These are phyloP conservation scores for Anthoptus insignis DNA, from an alignment of 2,888 invertebrate genomes.

Conservation along the genomic window DNA sequence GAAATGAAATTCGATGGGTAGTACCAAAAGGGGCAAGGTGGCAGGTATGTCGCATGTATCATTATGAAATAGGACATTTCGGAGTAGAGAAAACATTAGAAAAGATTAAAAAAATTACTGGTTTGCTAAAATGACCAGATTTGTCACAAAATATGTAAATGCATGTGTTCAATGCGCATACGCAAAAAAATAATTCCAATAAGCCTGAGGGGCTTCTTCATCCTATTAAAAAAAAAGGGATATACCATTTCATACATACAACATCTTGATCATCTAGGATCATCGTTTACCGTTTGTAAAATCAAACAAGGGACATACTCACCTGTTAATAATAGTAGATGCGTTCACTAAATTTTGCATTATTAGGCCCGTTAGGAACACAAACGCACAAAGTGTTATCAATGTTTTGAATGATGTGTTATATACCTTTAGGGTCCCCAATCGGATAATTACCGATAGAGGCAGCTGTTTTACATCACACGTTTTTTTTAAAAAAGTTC, in stretches of 20 bases:
- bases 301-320: constrained; percentile 50
- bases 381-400: constrained; percentile 31
- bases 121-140: constrained; percentile 63
- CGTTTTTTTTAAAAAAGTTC: constrained; percentile 26
- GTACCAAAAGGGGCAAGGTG: constrained; percentile 55
- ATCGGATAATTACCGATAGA: constrained; percentile 40
- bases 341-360: constrained; percentile 38
- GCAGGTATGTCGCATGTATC: constrained; percentile 57
- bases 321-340: constrained; percentile 39
- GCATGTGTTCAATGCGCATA: constrained; percentile 65
- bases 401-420: constrained; percentile 32
- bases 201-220: constrained; percentile 43
- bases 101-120: constrained; percentile 60
- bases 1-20: constrained; percentile 50
- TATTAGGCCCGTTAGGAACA: constrained; percentile 37
- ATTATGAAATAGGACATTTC: constrained; percentile 58
- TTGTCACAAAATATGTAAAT: constrained; percentile 61
- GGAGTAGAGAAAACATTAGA: constrained; percentile 48
- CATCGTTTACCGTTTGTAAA: constrained; percentile 69
- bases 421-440: constrained; percentile 34
- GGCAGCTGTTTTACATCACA: constrained; percentile 42
- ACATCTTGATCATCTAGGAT: constrained; percentile 43
- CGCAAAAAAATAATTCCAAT: constrained; percentile 35
- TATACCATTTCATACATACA: constrained; percentile 43
- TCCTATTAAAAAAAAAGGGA: constrained; percentile 46